These are phyloP conservation scores for Oceanites oceanicus DNA, from an alignment of 2,113 vertebrate species.

Conservation along the genomic window DNA sequence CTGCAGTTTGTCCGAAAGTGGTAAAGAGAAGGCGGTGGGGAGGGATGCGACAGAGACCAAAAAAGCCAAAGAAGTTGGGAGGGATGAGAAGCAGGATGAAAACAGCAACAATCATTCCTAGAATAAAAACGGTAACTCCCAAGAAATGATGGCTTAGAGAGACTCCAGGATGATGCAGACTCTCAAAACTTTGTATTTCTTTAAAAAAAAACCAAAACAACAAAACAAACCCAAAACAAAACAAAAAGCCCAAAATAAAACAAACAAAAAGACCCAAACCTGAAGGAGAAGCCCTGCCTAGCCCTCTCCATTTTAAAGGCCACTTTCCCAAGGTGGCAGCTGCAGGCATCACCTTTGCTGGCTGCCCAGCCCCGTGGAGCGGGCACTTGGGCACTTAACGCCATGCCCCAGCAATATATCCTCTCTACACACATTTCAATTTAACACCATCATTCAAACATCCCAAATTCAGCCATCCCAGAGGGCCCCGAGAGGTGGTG, in stretches of 20 bases:
- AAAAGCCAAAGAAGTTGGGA: neutral
- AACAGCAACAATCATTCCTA: neutral
- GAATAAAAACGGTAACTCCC: neutral
- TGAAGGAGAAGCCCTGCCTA: neutral
- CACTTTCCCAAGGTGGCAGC: neutral
- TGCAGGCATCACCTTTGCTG: neutral
- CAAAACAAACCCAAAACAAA: neutral
- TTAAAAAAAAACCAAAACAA: neutral
- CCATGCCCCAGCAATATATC: rapidly evolving
- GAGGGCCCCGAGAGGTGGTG: neutral
- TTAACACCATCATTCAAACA: rapidly evolving
- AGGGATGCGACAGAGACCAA: neutral
- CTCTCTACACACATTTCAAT: neutral
- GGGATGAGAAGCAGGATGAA: neutral
- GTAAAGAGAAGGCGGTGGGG: neutral
- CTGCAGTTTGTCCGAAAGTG: neutral
- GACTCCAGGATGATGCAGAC: neutral
- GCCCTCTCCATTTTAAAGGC: neutral
- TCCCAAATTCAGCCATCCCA: neutral
- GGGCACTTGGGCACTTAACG: neutral
- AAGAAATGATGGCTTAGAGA: neutral
- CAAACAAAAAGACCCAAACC: neutral
- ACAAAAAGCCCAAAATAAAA: neutral
- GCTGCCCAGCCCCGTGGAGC: neutral
- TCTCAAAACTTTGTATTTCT: neutral